These are phyloP conservation scores for Callyntrura guangdongensis DNA, from an alignment of 2,888 invertebrate genomes.

Conservation along the genomic window DNA sequence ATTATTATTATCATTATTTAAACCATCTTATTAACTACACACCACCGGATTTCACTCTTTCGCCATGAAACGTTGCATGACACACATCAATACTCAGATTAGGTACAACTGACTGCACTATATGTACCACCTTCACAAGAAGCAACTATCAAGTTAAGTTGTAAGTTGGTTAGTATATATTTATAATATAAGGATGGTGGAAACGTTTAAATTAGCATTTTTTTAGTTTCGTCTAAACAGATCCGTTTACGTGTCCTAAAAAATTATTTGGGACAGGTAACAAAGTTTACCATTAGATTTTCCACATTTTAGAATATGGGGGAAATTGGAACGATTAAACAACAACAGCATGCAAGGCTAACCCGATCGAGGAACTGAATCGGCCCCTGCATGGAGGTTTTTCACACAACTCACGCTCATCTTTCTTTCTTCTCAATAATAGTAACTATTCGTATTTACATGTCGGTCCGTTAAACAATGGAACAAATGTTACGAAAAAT, in stretches of 20 bases:
- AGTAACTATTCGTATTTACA: too few relatives aligned
- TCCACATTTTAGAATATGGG: neutral
- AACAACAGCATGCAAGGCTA: neutral
- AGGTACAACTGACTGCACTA: neutral
- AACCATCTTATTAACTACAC: slow-evolving; percentile 46
- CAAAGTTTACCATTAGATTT: neutral
- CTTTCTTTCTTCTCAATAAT: too few relatives aligned
- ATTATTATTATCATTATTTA: slow-evolving; percentile 58
- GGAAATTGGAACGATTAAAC: neutral
- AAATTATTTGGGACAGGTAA: slow-evolving; percentile 11
- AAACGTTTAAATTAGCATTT: slow-evolving; percentile 12
- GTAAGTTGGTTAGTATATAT: too few relatives aligned
- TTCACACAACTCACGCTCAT: neutral
- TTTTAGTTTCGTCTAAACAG: slow-evolving; percentile 19
- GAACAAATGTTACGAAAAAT: too few relatives aligned
- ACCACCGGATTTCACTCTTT: slow-evolving; percentile 30
- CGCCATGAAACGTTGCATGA: slow-evolving; percentile 57
- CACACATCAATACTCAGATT: slow-evolving; percentile 44
- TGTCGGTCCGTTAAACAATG: too few relatives aligned
- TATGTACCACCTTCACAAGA: too few relatives aligned
- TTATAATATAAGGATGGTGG: neutral
- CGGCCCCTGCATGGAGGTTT: slow-evolving; percentile 17
- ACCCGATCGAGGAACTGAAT: neutral
- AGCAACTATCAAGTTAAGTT: slow-evolving; percentile 12
- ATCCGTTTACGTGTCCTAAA: slow-evolving; percentile 3